Conservation (phyloP, 2,113 vertebrate genomes). For the Pica pica region DNA sequence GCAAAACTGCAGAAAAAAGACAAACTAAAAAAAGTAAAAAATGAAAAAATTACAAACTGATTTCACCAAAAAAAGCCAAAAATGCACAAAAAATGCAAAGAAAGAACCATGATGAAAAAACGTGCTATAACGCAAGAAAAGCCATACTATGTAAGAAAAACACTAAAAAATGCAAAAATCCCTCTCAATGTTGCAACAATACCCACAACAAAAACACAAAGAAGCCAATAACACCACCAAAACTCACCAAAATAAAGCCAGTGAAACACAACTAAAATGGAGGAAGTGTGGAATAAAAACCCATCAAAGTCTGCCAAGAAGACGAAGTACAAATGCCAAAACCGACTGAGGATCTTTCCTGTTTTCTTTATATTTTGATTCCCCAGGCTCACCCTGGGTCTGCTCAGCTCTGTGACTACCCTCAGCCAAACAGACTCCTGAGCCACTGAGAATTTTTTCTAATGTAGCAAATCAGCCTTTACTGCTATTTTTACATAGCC, state of each 20-base stretch:
- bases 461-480: not conserved
- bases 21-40: not conserved
- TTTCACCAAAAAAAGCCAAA: not conserved
- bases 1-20: not conserved
- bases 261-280: not conserved
- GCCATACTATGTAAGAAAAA: not conserved
- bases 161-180: not conserved
- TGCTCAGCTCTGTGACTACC: not conserved
- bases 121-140: not conserved
- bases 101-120: not conserved
- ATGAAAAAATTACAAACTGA: not conserved
- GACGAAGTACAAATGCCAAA: not conserved
- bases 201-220: not conserved
- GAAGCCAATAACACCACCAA: not conserved
- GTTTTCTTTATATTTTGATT: not conserved
- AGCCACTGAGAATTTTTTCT: not conserved
- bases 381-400: not conserved
- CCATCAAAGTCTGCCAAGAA: not conserved
- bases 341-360: rapidly evolving
- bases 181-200: not conserved
- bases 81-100: not conserved
- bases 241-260: not conserved
- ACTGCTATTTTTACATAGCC: not conserved
- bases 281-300: not conserved
- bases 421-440: not conserved